phyloP scores from a whole-genome alignment of 2,113 vertebrate species.

The Eulemur rufifrons region DNA sequence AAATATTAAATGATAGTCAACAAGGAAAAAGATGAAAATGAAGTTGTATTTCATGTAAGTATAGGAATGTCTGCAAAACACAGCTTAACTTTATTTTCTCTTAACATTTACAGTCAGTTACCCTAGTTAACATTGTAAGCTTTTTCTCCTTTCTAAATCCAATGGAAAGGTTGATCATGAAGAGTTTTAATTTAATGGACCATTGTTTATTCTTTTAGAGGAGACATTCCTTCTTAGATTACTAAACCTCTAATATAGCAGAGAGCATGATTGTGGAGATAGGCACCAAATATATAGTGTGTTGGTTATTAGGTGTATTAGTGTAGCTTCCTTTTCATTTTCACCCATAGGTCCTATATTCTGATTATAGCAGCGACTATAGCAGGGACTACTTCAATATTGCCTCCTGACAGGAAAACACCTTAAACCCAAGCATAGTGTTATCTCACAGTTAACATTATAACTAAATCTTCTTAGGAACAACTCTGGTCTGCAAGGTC shows the following conservation, averaged over 20 bases:
- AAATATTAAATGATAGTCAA: neutral
- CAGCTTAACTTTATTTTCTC: neutral
- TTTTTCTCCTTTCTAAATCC: too few species aligned
- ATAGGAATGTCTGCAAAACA: neutral
- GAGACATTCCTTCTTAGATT: neutral
- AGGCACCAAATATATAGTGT: neutral
- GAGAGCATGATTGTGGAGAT: accelerated
- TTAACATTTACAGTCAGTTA: neutral
- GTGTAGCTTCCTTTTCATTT: neutral
- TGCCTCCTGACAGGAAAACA: neutral
- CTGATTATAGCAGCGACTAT: neutral
- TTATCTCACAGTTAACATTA: neutral
- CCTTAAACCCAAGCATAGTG: neutral
- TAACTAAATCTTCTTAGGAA: neutral
- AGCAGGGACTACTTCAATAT: neutral
- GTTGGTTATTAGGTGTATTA: neutral
- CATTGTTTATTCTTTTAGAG: neutral
- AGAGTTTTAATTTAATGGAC: neutral
- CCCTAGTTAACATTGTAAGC: neutral
- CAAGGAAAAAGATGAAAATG: neutral
- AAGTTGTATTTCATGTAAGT: neutral
- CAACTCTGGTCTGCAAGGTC: neutral
- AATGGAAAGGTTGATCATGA: neutral
- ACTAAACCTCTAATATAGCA: neutral
- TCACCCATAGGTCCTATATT: neutral